Conservation (phyloP, 2,113 vertebrate species). For the Upupa epops region DNA sequence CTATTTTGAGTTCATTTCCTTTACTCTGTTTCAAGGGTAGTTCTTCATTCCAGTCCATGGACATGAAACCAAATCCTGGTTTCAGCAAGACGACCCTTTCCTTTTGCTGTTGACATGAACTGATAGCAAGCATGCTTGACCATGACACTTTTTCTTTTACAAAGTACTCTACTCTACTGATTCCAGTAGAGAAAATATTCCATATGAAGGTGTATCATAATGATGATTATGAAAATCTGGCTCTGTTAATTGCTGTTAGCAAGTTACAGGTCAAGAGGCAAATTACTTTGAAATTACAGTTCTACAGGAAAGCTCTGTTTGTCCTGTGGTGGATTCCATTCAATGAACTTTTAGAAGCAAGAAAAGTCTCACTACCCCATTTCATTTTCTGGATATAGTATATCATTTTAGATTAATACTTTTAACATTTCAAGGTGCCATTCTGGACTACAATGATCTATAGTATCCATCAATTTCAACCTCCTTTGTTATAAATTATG, state of each 20-base stretch:
- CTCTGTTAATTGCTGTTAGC: slow-evolving; percentile 53
- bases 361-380: slow-evolving; percentile 44
- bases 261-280: slow-evolving; percentile 52
- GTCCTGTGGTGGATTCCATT: slow-evolving; percentile 32
- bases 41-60: not conserved
- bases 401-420: slow-evolving; percentile 70
- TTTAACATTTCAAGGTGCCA: slow-evolving; percentile 72
- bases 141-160: not conserved
- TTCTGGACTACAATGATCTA: slow-evolving; percentile 69
- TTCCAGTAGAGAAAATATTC: not conserved
- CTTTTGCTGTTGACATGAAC: not conserved
- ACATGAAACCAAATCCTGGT: not conserved
- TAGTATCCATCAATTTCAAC: slow-evolving; percentile 66
- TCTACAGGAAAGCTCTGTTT: slow-evolving; percentile 51
- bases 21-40: not conserved
- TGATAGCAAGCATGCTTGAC: not conserved
- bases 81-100: not conserved
- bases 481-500: slow-evolving; percentile 66
- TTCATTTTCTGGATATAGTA: slow-evolving; percentile 56
- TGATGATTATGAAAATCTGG: not conserved
- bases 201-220: not conserved
- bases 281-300: slow-evolving; percentile 62
- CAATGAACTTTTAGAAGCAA: slow-evolving; percentile 41
- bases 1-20: not conserved
- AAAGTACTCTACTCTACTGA: not conserved